phyloP scores from a whole-genome alignment of 2,797 vertebrate species.

The Choloepus didactylus region DNA sequence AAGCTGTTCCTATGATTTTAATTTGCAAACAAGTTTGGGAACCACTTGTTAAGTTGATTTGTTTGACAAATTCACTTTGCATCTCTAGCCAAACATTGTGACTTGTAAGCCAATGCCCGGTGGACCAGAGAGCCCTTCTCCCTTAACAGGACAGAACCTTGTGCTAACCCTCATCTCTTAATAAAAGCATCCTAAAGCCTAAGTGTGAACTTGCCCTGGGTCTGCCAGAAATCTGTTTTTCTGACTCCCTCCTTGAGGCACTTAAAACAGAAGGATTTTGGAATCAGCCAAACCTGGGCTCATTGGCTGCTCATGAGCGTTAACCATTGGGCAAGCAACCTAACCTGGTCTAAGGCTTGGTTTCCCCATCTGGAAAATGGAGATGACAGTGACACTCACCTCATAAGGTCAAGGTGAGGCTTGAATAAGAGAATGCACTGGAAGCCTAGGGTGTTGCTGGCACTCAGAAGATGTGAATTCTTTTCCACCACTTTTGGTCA shows the following conservation, averaged over 20 bases:
- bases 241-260: not conserved
- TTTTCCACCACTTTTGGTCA: not conserved
- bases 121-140: not conserved
- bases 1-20: not conserved
- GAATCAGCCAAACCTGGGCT: not conserved
- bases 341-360: not conserved
- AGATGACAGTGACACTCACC: not conserved
- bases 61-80: not conserved
- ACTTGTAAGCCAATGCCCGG: too few relatives aligned
- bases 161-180: not conserved
- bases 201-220: not conserved
- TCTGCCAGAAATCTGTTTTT: not conserved
- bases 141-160: not conserved
- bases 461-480: not conserved
- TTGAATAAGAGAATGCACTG: not conserved
- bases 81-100: not conserved
- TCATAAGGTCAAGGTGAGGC: not conserved
- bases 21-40: not conserved
- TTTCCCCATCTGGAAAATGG: not conserved
- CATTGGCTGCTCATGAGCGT: too few relatives aligned
- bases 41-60: not conserved
- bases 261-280: not conserved
- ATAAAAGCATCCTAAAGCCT: not conserved
- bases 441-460: too few relatives aligned
- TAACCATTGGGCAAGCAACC: too few relatives aligned